These are phyloP conservation scores for Diadumene lineata DNA, from an alignment of 92 coral and sea anemone species.

Conservation along the genomic window DNA sequence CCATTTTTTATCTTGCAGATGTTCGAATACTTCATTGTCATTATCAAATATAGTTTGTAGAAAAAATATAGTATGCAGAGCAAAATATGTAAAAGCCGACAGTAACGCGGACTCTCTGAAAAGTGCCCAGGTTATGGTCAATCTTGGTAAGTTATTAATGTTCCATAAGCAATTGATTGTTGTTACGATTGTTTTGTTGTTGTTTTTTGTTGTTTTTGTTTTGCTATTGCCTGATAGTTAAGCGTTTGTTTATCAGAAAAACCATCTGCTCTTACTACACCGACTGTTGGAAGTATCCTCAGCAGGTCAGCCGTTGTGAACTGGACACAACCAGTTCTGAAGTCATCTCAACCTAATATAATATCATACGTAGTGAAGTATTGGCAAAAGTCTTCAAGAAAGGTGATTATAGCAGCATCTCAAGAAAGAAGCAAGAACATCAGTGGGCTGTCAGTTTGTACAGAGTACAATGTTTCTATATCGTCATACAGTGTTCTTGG, in stretches of 20 bases:
- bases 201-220: not conserved
- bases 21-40: not conserved
- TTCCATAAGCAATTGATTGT: too few species aligned
- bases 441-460: conserved; percentile 22
- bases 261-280: conserved; percentile 22
- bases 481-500: conserved; percentile 45
- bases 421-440: not conserved
- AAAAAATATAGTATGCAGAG: conserved; percentile 13
- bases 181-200: not conserved
- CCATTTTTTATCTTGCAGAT: not conserved
- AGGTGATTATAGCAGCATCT: not conserved
- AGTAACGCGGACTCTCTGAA: conserved; percentile 7
- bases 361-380: conserved; percentile 9
- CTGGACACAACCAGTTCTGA: conserved; percentile 25
- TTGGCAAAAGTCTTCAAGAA: not conserved
- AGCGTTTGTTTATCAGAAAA: conserved; percentile 14
- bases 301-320: conserved; percentile 13
- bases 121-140: conserved; percentile 19
- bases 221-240: not conserved
- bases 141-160: conserved; percentile 36
- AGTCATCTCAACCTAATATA: conserved; percentile 10
- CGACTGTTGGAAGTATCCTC: not conserved
- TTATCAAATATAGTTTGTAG: not conserved
- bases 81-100: conserved; percentile 8
- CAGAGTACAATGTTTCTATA: conserved; percentile 36